A percentile compares a stretch with the other conserved stretches of the same genome.
phyloP scores from a whole-genome alignment of 2,113 vertebrate species.

The Triplophysa rosa region DNA sequence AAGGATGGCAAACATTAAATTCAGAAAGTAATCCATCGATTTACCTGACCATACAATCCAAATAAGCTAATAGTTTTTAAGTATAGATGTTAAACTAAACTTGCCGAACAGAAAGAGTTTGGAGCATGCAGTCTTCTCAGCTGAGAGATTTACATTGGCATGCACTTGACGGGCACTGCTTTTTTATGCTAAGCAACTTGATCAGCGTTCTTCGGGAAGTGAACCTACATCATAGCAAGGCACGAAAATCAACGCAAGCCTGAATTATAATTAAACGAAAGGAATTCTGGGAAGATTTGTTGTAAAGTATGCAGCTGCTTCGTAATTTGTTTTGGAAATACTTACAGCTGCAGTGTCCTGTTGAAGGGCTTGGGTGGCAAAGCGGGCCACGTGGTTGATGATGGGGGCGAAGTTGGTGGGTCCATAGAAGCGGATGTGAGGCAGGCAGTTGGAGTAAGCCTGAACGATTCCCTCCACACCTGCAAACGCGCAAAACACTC shows the following conservation, averaged over 20 bases:
- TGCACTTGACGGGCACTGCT: too few species aligned
- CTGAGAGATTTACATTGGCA: too few species aligned
- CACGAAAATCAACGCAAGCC: too few species aligned
- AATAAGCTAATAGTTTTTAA: not conserved
- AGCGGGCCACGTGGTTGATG: constrained; percentile 92
- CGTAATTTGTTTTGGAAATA: constrained; percentile 37
- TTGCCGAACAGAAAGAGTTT: too few species aligned
- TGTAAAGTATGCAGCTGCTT: not conserved
- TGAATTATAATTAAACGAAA: too few species aligned
- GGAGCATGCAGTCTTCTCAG: too few species aligned
- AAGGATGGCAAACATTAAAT: not conserved
- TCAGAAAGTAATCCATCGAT: not conserved
- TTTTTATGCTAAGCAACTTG: too few species aligned
- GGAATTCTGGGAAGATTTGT: too few species aligned
- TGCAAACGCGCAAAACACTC: constrained; percentile 57
- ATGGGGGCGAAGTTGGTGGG: constrained; percentile 98
- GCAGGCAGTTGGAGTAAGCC: constrained; percentile 91
- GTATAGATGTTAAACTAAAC: too few species aligned
- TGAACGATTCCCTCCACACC: constrained; percentile 95
- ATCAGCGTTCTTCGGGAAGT: too few species aligned
- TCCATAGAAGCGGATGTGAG: constrained; percentile 95
- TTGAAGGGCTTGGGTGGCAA: constrained; percentile 90
- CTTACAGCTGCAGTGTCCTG: constrained; percentile 88
- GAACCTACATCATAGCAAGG: too few species aligned
- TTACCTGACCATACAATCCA: constrained; percentile 7